Conservation (phyloP, 2,888 invertebrate species). For the Xylota sylvarum region DNA sequence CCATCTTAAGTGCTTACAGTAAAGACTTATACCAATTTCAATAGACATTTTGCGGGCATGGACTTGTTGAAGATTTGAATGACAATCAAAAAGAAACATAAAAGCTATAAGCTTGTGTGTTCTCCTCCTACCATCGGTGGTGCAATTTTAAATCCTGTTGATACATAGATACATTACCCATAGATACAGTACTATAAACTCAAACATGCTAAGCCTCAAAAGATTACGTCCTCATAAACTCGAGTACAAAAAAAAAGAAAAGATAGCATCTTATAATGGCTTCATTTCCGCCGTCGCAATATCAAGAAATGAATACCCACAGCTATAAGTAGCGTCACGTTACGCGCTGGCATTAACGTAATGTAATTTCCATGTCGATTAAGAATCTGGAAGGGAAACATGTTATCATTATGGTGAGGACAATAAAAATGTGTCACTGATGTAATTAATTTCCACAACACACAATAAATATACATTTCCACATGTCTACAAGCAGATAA, state of each 20-base stretch:
- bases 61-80: background rate
- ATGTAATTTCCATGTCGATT: conserved; percentile 57
- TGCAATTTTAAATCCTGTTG: conserved; percentile 14
- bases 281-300: conserved; percentile 23
- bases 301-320: conserved; percentile 12
- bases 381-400: conserved; percentile 14
- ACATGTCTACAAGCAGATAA: background rate
- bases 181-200: background rate
- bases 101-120: background rate
- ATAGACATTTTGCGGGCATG: background rate
- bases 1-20: background rate
- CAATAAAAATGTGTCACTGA: conserved; percentile 49
- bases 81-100: background rate
- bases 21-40: conserved; percentile 11
- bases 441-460: conserved; percentile 48
- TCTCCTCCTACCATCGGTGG: background rate
- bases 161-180: background rate
- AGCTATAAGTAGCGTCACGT: background rate
- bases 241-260: background rate
- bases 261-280: conserved; percentile 27
- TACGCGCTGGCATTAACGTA: conserved; percentile 19
- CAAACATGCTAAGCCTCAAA: background rate
- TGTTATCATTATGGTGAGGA: conserved; percentile 7
- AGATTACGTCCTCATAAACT: conserved; percentile 10
- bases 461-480: conserved; percentile 41